Percentiles rank a stretch among this genome's conserved stretches.
These are phyloP conservation scores for roundworm (Caenorhabditis elegans) DNA, from an alignment of 1,140 invertebrate species.

Conservation along the genomic window WBcel235 BX284605.5:9444001-9444500, in stretches of 20 bases:
- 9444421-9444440: not conserved
- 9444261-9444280: constrained; percentile 4
- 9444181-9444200: not conserved
- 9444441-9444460: too few relatives aligned
- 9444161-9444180: not conserved
- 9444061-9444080: constrained; percentile 24
- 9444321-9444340: constrained; percentile 3
- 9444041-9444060: constrained; percentile 31
- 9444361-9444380: not conserved
- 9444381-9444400: constrained; percentile 12
- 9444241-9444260: constrained; percentile 24
- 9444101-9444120: constrained; percentile 3
- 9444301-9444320: not conserved
- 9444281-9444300: not conserved
- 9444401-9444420: not conserved
- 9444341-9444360: not conserved
- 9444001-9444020: not conserved
- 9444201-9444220: not conserved
- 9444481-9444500: too few relatives aligned
- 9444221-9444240: not conserved
- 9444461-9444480: too few relatives aligned
- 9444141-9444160: not conserved
- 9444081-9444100: not conserved
- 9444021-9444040: constrained; percentile 27
- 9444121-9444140: not conserved